phyloP scores from a whole-genome alignment of 1,140 invertebrate genomes.

The Temnothorax curvispinosus region DNA sequence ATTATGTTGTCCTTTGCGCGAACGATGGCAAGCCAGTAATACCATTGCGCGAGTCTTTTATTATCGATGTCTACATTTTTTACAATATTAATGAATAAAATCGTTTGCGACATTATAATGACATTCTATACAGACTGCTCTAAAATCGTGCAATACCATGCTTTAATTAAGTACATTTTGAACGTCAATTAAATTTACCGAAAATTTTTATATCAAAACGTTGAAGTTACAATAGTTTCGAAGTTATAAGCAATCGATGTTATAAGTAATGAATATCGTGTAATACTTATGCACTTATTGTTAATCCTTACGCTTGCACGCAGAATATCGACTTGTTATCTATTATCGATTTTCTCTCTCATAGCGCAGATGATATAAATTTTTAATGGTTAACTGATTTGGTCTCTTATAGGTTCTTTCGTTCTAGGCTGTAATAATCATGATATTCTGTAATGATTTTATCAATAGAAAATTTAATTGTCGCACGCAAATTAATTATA shows the following conservation, averaged over 20 bases:
- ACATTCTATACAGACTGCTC: neutral
- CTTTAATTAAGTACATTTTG: neutral
- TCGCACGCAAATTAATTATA: neutral
- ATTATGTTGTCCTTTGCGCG: constrained; percentile 46
- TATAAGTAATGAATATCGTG: neutral
- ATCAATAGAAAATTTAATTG: neutral
- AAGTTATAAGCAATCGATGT: neutral
- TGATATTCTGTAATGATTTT: neutral
- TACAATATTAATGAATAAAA: constrained; percentile 44
- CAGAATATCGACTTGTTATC: neutral
- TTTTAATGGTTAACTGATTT: neutral
- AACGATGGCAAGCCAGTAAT: constrained; percentile 44
- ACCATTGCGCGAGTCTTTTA: constrained; percentile 39
- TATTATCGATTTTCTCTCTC: neutral
- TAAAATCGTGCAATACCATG: neutral
- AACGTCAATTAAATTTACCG: neutral
- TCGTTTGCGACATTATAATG: constrained; percentile 4
- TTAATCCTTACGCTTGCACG: neutral
- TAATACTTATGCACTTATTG: neutral
- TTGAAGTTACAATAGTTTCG: neutral
- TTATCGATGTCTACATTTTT: constrained; percentile 36
- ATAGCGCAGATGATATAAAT: neutral
- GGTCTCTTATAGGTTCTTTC: neutral
- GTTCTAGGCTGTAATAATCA: neutral
- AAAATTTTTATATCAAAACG: neutral